Base-by-base conservation (phyloP, 1,140 invertebrate species). In the Dufourea novaeangliae region DNA sequence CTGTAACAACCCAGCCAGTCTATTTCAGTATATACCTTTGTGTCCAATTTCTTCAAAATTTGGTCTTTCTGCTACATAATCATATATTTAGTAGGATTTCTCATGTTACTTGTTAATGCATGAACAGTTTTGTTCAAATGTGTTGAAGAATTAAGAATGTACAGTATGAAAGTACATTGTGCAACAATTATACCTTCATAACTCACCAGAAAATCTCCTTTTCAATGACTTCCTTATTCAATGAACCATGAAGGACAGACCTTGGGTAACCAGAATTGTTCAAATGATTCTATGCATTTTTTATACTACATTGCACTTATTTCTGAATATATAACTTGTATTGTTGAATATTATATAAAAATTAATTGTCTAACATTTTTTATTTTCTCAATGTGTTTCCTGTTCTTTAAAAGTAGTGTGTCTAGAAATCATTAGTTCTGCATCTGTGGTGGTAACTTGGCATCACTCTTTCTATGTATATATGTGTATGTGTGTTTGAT, bases 1-100 rank as follows among this genome's bases (percentile, higher is more conserved):
- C 82, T 83, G 62, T 80, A 54, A 57, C 61, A 71, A 86, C 69
- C 76, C 71, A 86, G 88, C 87, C 88, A 80, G 81, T 91, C 90
- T 91, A 91, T 91, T 91, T 91, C 72, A 86, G 88, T 90, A 88
- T 85, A 70, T 66, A 78, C 62, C 59, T 75, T 69, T 63, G 67
- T 61, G 22, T 27, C 46, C 67, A 80, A 76, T 62, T 69, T 80
- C 69, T 73, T 44, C 29, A 46, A 73, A 83, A 73, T 76, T 50
- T 62, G 32, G 32, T 37, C 29, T 37, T 37, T 61, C 41, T 63
- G 54, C 64, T 39, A 22, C 22, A n/a, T n/a, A 68, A 52, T 6
- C 37, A 14, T 29, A n/a, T 39, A 46, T 25, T 17, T 67, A 6
- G 44, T 20, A 39, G 61, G 2, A 25, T 44, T 66, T 34, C 34